Conservation (phyloP, 2,888 invertebrate species). For the Lymantria monacha region DNA sequence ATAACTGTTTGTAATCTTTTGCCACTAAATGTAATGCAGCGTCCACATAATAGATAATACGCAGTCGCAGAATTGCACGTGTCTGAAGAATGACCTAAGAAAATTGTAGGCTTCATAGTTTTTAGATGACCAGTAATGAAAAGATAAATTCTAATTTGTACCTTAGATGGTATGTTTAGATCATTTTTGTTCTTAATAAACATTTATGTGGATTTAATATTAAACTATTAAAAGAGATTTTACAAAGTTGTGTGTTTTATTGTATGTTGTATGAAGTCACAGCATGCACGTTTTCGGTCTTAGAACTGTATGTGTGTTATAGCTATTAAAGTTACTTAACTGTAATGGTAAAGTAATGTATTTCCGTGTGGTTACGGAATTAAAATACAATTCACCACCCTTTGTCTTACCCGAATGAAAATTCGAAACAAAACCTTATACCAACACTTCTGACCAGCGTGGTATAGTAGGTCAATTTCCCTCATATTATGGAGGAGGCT, state of each 20-base stretch:
- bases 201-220: slow-evolving; percentile 52
- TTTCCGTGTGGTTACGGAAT: too few relatives aligned
- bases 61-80: slow-evolving; percentile 11
- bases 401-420: too few relatives aligned
- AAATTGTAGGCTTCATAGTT: background rate
- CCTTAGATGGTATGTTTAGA: slow-evolving; percentile 25
- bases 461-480: too few relatives aligned
- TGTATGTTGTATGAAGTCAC: background rate
- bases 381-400: too few relatives aligned
- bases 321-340: too few relatives aligned
- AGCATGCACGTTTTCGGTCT: too few relatives aligned
- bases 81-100: background rate
- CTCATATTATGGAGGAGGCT: too few relatives aligned
- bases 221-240: slow-evolving; percentile 57
- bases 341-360: too few relatives aligned
- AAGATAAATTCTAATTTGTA: slow-evolving; percentile 15
- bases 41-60: slow-evolving; percentile 7
- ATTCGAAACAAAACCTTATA: too few relatives aligned
- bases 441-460: too few relatives aligned
- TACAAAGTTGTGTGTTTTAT: slow-evolving; percentile 33
- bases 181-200: slow-evolving; percentile 22
- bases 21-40: slow-evolving; percentile 10
- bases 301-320: too few relatives aligned
- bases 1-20: slow-evolving; percentile 11
- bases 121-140: background rate